Conservation (phyloP, 2,888 invertebrate genomes). For the Camponotus fellah region DNA sequence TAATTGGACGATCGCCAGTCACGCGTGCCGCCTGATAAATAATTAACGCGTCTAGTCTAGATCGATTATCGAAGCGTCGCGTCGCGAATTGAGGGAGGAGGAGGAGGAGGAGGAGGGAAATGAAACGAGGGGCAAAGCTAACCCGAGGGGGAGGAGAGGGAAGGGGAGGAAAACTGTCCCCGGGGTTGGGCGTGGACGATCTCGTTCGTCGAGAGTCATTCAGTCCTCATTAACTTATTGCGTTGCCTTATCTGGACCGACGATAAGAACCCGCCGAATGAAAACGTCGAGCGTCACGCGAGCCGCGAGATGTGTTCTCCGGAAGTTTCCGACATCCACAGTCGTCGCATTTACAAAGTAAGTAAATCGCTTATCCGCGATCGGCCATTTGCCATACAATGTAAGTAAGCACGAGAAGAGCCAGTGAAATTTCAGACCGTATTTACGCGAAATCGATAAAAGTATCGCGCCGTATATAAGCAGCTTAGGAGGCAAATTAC, state of each 20-base stretch:
- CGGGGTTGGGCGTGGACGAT: not conserved
- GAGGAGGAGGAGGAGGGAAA: not conserved
- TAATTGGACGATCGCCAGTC: slow-evolving; percentile 79
- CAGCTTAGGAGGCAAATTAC: slow-evolving; percentile 12
- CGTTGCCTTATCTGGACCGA: slow-evolving; percentile 24
- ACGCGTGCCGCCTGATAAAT: slow-evolving; percentile 79
- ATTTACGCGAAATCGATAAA: slow-evolving; percentile 38
- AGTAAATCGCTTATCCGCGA: slow-evolving; percentile 22
- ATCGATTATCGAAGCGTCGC: slow-evolving; percentile 74
- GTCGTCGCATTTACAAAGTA: slow-evolving; percentile 31
- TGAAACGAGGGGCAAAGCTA: not conserved
- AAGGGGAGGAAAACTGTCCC: not conserved
- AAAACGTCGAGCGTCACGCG: slow-evolving; percentile 34
- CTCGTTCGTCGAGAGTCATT: slow-evolving; percentile 12
- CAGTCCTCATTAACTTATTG: slow-evolving; percentile 7
- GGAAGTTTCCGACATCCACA: slow-evolving; percentile 30
- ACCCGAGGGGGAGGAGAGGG: not conserved
- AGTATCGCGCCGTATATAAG: not conserved
- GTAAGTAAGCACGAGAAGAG: slow-evolving; percentile 10
- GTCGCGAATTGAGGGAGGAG: slow-evolving; percentile 16
- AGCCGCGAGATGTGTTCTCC: slow-evolving; percentile 31
- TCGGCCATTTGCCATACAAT: slow-evolving; percentile 8
- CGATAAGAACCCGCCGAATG: slow-evolving; percentile 34
- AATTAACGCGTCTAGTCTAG: slow-evolving; percentile 77
- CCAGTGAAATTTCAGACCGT: not conserved